phyloP scores from a whole-genome alignment of 2,797 vertebrate genomes.

The Vultur gryphus region DNA sequence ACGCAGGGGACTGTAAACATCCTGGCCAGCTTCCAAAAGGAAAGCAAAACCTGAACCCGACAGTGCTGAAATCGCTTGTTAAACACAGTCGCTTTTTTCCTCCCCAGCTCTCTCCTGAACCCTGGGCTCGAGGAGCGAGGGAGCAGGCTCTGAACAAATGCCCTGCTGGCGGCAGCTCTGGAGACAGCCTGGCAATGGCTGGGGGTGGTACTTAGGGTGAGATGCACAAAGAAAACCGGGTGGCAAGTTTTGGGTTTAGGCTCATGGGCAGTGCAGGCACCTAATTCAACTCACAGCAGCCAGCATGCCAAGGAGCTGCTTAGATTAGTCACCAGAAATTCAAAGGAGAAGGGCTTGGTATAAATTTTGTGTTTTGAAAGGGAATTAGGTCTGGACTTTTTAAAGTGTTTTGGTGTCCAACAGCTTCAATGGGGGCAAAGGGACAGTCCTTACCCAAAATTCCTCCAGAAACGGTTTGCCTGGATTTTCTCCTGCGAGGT shows the following conservation, averaged over 20 bases:
- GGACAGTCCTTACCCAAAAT: neutral
- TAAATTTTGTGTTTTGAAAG: neutral
- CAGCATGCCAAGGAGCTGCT: neutral
- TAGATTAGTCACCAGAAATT: neutral
- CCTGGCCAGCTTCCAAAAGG: neutral
- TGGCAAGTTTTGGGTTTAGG: neutral
- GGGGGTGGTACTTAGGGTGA: neutral
- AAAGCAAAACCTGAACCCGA: neutral
- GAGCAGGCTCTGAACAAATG: neutral
- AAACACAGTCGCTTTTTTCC: neutral
- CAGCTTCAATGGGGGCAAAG: neutral
- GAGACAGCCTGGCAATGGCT: neutral
- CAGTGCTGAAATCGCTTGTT: neutral
- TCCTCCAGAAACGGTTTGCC: neutral
- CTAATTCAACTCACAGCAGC: neutral
- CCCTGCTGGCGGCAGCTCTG: neutral
- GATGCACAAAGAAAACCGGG: neutral
- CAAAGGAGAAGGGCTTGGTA: neutral
- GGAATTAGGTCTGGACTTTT: neutral
- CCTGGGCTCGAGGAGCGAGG: rapidly evolving
- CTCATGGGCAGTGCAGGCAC: neutral
- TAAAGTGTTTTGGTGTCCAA: neutral
- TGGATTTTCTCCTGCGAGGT: neutral
- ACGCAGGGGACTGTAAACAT: rapidly evolving
- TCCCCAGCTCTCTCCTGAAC: neutral